These are phyloP conservation scores for Sycophila sp. DNA, from an alignment of 1,140 invertebrate species.

Conservation along the genomic window DNA sequence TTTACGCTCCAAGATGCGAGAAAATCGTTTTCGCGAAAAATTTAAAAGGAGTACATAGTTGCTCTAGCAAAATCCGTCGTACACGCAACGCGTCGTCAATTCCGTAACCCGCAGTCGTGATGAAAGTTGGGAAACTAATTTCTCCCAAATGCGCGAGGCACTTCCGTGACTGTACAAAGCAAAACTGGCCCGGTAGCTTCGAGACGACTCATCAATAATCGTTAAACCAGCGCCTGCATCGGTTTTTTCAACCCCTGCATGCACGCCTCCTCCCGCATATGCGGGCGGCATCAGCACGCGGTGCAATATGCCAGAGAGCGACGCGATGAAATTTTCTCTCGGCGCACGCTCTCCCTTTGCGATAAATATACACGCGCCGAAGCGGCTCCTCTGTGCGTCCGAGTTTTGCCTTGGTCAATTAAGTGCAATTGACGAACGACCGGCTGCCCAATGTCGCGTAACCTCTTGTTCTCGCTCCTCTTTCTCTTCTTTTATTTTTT, in stretches of 20 bases:
- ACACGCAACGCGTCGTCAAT: no score
- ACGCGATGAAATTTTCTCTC: constrained; percentile 11
- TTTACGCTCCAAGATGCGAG: background rate
- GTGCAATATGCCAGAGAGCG: constrained; percentile 2
- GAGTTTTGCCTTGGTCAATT: constrained; percentile 52
- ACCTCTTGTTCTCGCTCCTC: constrained; percentile 34
- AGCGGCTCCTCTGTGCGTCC: constrained; percentile 39
- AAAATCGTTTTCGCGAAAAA: background rate
- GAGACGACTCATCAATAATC: constrained; percentile 2
- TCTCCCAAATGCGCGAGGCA: no score
- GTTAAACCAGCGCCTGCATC: no score
- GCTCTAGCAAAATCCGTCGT: no score
- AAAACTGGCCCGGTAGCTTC: no score
- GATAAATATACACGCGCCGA: constrained; percentile 9
- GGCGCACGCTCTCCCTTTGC: background rate
- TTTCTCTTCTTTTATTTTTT: background rate
- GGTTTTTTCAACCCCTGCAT: background rate
- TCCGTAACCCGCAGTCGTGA: no score
- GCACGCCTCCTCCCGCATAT: constrained; percentile 33
- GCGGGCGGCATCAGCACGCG: background rate
- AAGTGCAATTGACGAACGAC: constrained; percentile 58
- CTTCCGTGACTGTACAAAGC: no score
- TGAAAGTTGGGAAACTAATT: no score
- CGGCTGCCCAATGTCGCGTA: constrained; percentile 49
- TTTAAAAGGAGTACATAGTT: no score